Evolutionary conservation across 2,113 vertebrate genomes (phyloP).

Genomic region (Pungitius pungitius): DNA sequence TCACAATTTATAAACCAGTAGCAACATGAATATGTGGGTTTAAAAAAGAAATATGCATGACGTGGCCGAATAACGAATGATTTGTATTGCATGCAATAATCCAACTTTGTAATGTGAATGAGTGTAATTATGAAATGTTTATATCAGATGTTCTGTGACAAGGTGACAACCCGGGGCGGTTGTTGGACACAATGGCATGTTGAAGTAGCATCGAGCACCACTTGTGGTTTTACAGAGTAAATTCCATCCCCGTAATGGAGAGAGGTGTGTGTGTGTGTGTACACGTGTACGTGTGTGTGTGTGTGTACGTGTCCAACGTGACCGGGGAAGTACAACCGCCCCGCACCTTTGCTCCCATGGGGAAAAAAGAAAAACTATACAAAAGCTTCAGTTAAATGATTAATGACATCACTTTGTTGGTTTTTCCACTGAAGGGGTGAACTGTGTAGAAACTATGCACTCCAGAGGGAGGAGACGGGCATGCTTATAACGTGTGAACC

Average conservation of each 20-base stretch:
- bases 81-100: slow-evolving; percentile 86
- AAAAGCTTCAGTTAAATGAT: slow-evolving; percentile 37
- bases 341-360: slow-evolving; percentile 45
- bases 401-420: slow-evolving; percentile 51
- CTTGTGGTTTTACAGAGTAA: slow-evolving; percentile 20
- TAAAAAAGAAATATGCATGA: slow-evolving; percentile 77
- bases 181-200: slow-evolving; percentile 38
- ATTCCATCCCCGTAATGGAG: not conserved
- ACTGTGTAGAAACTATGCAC: slow-evolving; percentile 84
- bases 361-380: not conserved
- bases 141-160: slow-evolving; percentile 57
- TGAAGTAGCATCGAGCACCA: slow-evolving; percentile 20
- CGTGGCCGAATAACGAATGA: slow-evolving; percentile 72
- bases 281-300: slow-evolving; percentile 24
- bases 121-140: slow-evolving; percentile 61
- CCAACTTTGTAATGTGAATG: slow-evolving; percentile 75
- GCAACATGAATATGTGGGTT: slow-evolving; percentile 68
- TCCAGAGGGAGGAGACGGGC: slow-evolving; percentile 76
- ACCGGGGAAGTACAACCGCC: slow-evolving; percentile 26
- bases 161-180: slow-evolving; percentile 18
- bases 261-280: slow-evolving; percentile 13
- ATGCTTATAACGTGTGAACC: slow-evolving; percentile 77
- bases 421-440: slow-evolving; percentile 64
- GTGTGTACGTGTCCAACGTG: slow-evolving; percentile 31
- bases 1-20: slow-evolving; percentile 60